phyloP scores from a whole-genome alignment of 1,140 invertebrate genomes.

The Theocolax elegans region DNA sequence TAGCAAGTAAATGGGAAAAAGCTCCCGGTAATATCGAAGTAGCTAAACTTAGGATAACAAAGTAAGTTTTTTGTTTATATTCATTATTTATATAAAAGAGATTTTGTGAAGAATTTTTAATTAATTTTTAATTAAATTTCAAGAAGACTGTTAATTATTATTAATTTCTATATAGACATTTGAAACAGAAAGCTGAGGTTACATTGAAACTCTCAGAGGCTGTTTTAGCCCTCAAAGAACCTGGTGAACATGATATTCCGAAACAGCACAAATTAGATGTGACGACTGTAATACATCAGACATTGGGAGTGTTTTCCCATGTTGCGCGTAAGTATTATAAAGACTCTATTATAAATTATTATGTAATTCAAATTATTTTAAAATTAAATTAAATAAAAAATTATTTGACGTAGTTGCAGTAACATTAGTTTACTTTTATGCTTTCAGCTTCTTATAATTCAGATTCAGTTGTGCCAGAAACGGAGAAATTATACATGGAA shows the following conservation, averaged over 20 bases:
- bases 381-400: too few species aligned
- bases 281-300: constrained; percentile 87
- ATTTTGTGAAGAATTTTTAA: too few species aligned
- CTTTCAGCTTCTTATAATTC: constrained; percentile 68
- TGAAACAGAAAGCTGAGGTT: constrained; percentile 78
- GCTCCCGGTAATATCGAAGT: constrained; percentile 80
- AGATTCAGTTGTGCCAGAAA: constrained; percentile 77
- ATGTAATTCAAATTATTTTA: too few species aligned
- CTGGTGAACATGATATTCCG: constrained; percentile 80
- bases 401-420: too few species aligned
- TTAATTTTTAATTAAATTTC: neutral
- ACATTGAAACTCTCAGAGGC: constrained; percentile 76
- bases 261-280: constrained; percentile 91
- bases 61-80: constrained; percentile 64
- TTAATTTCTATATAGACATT: constrained; percentile 58
- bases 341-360: too few species aligned
- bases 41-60: constrained; percentile 81
- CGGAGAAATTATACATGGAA: constrained; percentile 88
- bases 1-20: constrained; percentile 91
- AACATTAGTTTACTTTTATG: constrained; percentile 34
- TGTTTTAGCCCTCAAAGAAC: constrained; percentile 77
- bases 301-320: constrained; percentile 89
- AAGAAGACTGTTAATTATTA: neutral
- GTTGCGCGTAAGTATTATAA: constrained; percentile 72
- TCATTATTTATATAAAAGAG: too few species aligned